Evolutionary conservation across 2,113 vertebrate genomes (phyloP), one percentile per base, ranked within the genome.

Genomic region (Sphyrna mokarran): DNA sequence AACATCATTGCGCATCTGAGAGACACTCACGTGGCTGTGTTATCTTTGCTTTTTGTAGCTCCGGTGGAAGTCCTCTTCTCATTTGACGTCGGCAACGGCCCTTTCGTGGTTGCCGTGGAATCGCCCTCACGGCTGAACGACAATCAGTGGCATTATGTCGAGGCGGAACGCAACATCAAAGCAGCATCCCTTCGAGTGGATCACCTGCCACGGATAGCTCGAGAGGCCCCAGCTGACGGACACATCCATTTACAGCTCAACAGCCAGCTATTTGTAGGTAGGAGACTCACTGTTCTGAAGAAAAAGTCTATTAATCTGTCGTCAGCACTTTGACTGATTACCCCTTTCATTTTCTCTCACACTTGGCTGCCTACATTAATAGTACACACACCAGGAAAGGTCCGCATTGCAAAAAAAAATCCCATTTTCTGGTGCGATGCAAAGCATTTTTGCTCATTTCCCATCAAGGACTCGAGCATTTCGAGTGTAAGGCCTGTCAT

Each of bases 231-330:
- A 0, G 96, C 98, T 5, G 98, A 99, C 33, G 98, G 98, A 69
- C 98, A 98, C 94, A 98, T 98, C 87, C 98, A 98, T 95, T 96
- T 99, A 33, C 98, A 98, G 96, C 98, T 99, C 96, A 99, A 97
- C 97, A 98, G 98, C 97, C 99, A 99, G 95, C 97, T 99, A 89
- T 99, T 99, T 97, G 98, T 99, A 97, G 99, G 99, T 99, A 98
- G 94, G 98, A 91, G 54, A 13, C 85, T 48, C 3, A 96, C 94
- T 37, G 58, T 66, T 26, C 95, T 95, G 94, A 1, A n/a, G 20
- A 63, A 37, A 63, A 93, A 66, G 6, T 66, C 58, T 37, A 18
- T 91, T 37, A 93, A 93, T 66, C 61, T n/a, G 63, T 22, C 63
- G 1, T 58, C 63, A 66, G 58, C n/a, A 37, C 29, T 20, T 66